Base-by-base conservation (phyloP, 2,888 invertebrate species). In the Ecdyonurus torrentis region DNA sequence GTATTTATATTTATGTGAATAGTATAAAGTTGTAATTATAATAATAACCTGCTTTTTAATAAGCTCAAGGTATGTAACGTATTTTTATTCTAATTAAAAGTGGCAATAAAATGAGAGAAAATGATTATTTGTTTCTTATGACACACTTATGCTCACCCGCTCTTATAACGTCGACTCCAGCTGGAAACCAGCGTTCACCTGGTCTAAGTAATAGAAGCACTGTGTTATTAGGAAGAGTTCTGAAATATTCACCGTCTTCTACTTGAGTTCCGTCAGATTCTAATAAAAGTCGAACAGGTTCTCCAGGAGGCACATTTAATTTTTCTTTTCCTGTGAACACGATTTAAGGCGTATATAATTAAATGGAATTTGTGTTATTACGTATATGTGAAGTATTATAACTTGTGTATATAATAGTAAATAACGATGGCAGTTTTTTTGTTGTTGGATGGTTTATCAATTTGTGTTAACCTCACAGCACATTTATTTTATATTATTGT, bases 211-310 rank as follows among this genome's bases (percentile, higher is more conserved):
- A 80, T 74, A 93, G 82, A 72, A 93, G 82, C 71, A 92, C 88
- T 67, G 92, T 91, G 78, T 93, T 91, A 75, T 91, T 90, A 66
- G 92, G 89, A 71, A 95, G 82, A 65, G 93, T 93, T 71, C 91
- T 86, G 83, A 95, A 95, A 79, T 94, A 95, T 74, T 93, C 93
- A 70, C 92, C 91, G 84, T 95, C 94, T 75, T 95, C 94, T 61
- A 95, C 91, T 79, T 95, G 93, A 68, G 95, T 95, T 71, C 96
- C 96, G 85, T 95, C 96, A 72, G 88, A 86, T 80, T 95, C 95
- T 69, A 95, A 80, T 74, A 95, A 94, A 76, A 95, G 82, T 72
- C 90, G 85, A 73, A 92, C 90, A 72, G 86, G 87, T 81, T 92
- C 92, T 75, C 85, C 84, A 74, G 86, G 84, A 72, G 87, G 86